Percentiles rank a stretch among this genome's conserved stretches.
Conservation (phyloP, 2,113 vertebrate species). For the Lepidothrix coronata region DNA sequence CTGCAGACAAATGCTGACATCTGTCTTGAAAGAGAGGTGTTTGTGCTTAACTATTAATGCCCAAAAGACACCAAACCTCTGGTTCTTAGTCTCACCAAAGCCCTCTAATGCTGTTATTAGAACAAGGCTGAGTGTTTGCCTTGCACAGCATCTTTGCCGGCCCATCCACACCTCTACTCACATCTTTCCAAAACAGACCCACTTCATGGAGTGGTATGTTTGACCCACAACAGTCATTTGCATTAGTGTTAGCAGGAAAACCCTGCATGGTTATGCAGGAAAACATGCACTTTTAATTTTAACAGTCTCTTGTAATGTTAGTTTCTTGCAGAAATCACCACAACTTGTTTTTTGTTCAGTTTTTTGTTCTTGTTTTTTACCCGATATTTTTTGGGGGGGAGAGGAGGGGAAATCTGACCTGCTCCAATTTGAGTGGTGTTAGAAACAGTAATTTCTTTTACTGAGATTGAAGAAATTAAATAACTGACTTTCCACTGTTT, state of each 20-base stretch:
- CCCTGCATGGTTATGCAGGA: neutral
- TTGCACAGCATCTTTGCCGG: neutral
- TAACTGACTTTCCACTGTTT: neutral
- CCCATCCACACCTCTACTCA: neutral
- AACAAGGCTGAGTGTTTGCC: neutral
- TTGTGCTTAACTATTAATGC: neutral
- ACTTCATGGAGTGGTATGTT: neutral
- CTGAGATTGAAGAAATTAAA: neutral
- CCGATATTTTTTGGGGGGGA: neutral
- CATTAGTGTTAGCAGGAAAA: neutral
- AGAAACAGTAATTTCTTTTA: neutral
- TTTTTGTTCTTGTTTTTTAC: neutral
- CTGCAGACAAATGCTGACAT: neutral
- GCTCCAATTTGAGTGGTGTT: neutral
- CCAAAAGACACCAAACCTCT: neutral
- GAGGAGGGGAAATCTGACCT: neutral
- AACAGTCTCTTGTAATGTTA: neutral
- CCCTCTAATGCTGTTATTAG: neutral
- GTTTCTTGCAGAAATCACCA: neutral
- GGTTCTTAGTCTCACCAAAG: neutral
- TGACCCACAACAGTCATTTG: neutral
- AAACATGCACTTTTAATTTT: neutral
- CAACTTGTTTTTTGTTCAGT: rapidly evolving
- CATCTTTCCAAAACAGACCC: neutral
- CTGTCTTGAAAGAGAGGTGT: neutral